Evolutionary conservation across 1,140 invertebrate genomes (phyloP).

Genomic region (Drosophila pachea): DNA sequence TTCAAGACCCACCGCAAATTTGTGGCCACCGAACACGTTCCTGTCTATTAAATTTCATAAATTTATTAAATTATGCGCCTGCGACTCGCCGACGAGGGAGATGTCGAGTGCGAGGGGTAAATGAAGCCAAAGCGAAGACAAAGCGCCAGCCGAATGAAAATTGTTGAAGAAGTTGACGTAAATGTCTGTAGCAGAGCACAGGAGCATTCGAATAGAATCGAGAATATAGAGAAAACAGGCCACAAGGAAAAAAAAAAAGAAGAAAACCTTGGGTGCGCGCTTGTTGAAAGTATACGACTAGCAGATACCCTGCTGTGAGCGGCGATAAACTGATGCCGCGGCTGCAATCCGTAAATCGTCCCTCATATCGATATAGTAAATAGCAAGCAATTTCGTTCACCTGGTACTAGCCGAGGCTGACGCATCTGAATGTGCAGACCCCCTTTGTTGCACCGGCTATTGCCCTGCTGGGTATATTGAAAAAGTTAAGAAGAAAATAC

Average conservation of each 20-base stretch:
- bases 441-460: not conserved
- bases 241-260: not conserved
- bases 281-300: not conserved
- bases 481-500: constrained; percentile 12
- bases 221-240: not conserved
- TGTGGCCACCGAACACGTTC: constrained; percentile 71
- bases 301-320: not conserved
- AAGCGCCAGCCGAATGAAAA: constrained; percentile 25
- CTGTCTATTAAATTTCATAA: constrained; percentile 76
- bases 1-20: constrained; percentile 69
- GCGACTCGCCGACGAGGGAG: constrained; percentile 14
- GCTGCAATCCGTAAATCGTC: no score
- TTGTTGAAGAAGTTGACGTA: constrained; percentile 29
- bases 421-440: not conserved
- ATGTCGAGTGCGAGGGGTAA: constrained; percentile 14
- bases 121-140: constrained; percentile 23
- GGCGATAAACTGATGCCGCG: no score
- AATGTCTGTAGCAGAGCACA: constrained; percentile 30
- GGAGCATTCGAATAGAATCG: constrained; percentile 35
- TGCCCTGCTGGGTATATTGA: not conserved
- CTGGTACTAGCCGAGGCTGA: no score
- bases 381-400: no score
- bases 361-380: no score
- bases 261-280: not conserved
- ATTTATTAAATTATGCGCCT: constrained; percentile 73